Evolutionary conservation across 1,140 invertebrate genomes (phyloP), one percentile per base, ranked within the genome.

Genomic region (Adelges cooleyi): DNA sequence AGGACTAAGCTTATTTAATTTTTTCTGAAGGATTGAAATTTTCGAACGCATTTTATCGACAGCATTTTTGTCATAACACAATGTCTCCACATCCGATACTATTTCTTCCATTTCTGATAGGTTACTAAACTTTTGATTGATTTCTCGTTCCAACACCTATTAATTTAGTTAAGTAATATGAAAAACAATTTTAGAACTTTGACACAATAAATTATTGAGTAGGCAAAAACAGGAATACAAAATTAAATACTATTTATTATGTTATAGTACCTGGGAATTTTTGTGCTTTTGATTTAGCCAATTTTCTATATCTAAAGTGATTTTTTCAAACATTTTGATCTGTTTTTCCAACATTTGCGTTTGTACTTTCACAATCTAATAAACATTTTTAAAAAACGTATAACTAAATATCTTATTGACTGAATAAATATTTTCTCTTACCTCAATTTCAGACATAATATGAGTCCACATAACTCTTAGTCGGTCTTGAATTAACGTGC

Each of bases 391-490:
- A 15, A 9, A 20, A 9, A 10, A 20, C 48, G 10, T 9, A 50
- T 50, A 15, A 11, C 48, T 50, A 15, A 11, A 50, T 11, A 15
- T 50, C 18, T 11, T n/a, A n/a, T n/a, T n/a, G n/a, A n/a, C n/a
- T n/a, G n/a, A n/a, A n/a, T n/a, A 62, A 23, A 17, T 29, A 15
- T 27, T 18, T 23, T 23, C 38, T 50, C 77, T 77, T 18, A 78
- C 76, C 69, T 87, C 84, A 27, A 82, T 80, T 73, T 84, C 80
- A 1, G 79, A 74, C 80, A 84, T 86, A 10, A 86, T 80, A 70
- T 81, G 76, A 15, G 81, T 78, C 84, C 84, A 86, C 69, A 82
- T 81, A 53, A 77, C 78, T 36, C 84, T 74, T 10, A 87, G 70
- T 68, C 80, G 78, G 71, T 84, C 80, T 71, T 82, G 82, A 71